Base-by-base conservation (phyloP, 2,113 vertebrate genomes). In the Centropus bengalensis region DNA sequence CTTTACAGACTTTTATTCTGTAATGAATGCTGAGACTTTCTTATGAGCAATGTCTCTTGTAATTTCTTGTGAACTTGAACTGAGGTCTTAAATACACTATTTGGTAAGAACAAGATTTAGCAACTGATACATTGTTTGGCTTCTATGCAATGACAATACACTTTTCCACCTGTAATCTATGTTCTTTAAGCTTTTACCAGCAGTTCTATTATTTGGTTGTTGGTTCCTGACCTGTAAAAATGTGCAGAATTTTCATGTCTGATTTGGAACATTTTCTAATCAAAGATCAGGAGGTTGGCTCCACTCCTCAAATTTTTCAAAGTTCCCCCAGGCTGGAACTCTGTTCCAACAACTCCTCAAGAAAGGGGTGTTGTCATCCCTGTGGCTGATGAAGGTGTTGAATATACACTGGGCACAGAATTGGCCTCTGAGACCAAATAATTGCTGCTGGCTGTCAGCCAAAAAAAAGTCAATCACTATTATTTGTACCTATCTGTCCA, bases 401-500 rank as follows among this genome's bases (percentile, higher is more conserved):
- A 74, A 88, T 75, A 45, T 0, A 55, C 40, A 49, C 19, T 10
- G 17, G n/a, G 6, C 12, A 78, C 30, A 91, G 59, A 63, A 76
- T 12, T 70, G 8, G 6, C 4, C 12, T 52, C 60, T 70, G 36
- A 11, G 36, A 42, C 4, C 4, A 40, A 87, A 36, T 88, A 36
- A 70, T 47, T 63, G 16, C 10, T 69, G 22, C 44, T 83, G 19
- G 2, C 32, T 74, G 8, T 51, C 20, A 66, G 51, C 10, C 32
- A 91, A 87, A 91, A 74, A 28, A 5, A 47, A 87, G 60, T 11
- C 27, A 78, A 26, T 66, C 17, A 47, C n/a, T 56, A 22, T 2
- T 56, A 19, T 42, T 77, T 64, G 17, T 69, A 22, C 5, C 20
- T 85, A 64, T 11, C 0, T 0, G 15, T 54, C 15, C 5, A 74